A percentile compares a stretch with the other conserved stretches of the same genome.
Conservation (phyloP, 2,797 vertebrate species). For the Cryptoblepharus egeriae region DNA sequence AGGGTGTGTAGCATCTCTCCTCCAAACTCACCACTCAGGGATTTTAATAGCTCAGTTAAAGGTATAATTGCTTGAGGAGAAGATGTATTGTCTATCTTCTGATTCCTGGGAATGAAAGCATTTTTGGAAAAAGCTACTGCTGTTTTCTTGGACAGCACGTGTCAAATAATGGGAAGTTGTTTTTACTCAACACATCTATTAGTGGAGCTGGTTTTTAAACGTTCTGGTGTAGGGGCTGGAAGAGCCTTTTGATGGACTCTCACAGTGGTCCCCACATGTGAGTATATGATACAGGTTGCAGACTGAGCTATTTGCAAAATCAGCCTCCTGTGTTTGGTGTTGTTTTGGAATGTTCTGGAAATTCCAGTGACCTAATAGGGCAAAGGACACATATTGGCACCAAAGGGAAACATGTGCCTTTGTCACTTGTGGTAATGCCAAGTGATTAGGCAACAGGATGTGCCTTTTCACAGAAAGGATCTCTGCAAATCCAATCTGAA, state of each 20-base stretch:
- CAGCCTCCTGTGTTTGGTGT: neutral
- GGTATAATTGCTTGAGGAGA: neutral
- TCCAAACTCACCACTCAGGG: slow-evolving; percentile 10
- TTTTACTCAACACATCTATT: slow-evolving; percentile 18
- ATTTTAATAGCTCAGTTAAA: slow-evolving; percentile 18
- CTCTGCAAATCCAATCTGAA: neutral
- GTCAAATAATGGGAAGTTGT: neutral
- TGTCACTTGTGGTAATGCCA: neutral
- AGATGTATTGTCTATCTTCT: neutral
- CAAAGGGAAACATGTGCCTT: neutral
- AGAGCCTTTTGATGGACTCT: neutral
- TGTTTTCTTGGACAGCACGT: slow-evolving; percentile 18
- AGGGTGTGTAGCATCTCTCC: slow-evolving; percentile 34
- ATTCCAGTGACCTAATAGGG: neutral
- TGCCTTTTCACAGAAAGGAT: neutral
- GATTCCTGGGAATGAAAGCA: slow-evolving; percentile 9
- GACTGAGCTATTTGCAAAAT: neutral
- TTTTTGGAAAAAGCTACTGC: neutral
- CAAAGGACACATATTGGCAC: neutral
- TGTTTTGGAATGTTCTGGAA: neutral
- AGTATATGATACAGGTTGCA: neutral
- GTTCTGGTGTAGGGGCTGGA: neutral
- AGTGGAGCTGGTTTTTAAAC: neutral
- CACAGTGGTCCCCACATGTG: neutral
- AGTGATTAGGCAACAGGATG: neutral